These are phyloP conservation scores for Tetramorium simillimum DNA, from an alignment of 1,140 invertebrate genomes.

Conservation along the genomic window DNA sequence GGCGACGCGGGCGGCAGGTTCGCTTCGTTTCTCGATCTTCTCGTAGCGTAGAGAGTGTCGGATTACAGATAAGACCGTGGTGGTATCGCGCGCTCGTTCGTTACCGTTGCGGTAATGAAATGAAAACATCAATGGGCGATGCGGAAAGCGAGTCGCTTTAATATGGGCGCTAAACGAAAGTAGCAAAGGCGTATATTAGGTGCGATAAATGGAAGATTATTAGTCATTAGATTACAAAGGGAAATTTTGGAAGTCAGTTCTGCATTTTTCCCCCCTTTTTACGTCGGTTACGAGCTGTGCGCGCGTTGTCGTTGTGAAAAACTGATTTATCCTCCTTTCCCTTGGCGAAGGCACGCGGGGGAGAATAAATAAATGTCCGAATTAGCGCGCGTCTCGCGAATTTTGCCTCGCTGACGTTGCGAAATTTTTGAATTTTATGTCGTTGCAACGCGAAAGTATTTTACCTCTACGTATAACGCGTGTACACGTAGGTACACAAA, in stretches of 20 bases:
- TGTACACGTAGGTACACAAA: background rate
- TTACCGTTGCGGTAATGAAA: conserved; percentile 51
- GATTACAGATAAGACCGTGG: conserved; percentile 41
- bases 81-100: conserved; percentile 32
- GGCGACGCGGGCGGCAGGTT: background rate
- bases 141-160: background rate
- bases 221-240: background rate
- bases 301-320: conserved; percentile 3
- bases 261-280: background rate
- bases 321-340: conserved; percentile 32
- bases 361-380: conserved; percentile 52
- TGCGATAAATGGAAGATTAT: background rate
- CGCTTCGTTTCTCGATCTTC: conserved; percentile 36
- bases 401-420: background rate
- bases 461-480: background rate
- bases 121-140: conserved; percentile 49
- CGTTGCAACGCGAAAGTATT: conserved; percentile 26
- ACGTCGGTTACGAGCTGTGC: background rate
- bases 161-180: background rate
- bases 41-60: conserved; percentile 14
- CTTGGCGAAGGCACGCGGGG: background rate
- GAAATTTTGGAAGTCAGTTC: background rate
- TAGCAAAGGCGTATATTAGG: background rate
- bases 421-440: conserved; percentile 28
- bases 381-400: conserved; percentile 34